Base-by-base conservation (phyloP, 2,888 invertebrate species). In the Eumerus sabulonum region DNA sequence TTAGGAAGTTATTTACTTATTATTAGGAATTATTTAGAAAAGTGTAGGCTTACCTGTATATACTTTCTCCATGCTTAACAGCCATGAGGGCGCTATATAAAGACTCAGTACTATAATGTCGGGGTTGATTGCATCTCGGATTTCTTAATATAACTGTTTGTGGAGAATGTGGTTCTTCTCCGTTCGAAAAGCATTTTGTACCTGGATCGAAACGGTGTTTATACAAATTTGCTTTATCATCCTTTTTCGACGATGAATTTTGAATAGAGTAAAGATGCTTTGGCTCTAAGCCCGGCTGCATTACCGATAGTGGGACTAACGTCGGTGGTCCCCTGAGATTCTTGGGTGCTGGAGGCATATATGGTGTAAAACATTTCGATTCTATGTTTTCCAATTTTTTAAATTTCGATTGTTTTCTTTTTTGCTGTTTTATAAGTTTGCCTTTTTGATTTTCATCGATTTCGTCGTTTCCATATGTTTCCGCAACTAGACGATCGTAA, bases 51-150 rank as follows among this genome's bases (percentile, higher is more conserved):
- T 47, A 91, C 91, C 91, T 90, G 82, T 92, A 92, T 82, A 92
- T 92, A 84, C 92, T 92, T 1, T 91, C 91, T 1, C 92, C 92
- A 71, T 90, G 90, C 82, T 91, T 91, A 0, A 92, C 91, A 72
- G 91, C 91, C 91, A 91, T 91, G 0, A 91, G 85, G 1, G 91
- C 91, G 1, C 91, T 90, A 90, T 91, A 91, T 88, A 91, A 90
- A 0, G 91, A 91, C 68, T 91, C 83, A 0, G 82, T 84, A 53
- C 83, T 84, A 53, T 85, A 85, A 44, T 83, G 77, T 17, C 85
- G 71, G 19, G 84, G 84, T 73, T 85, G 85, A 68, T 85, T 85
- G 38, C 84, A 83, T 42, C 84, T 73, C 7, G 84, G 84, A 74
- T 82, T 84, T 1, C 84, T 76, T 13, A 84, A 77, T 12, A 84